Evolutionary conservation across 2,113 vertebrate genomes (phyloP), one percentile per base, ranked within the genome.

Genomic region (Chloropsis hardwickii): DNA sequence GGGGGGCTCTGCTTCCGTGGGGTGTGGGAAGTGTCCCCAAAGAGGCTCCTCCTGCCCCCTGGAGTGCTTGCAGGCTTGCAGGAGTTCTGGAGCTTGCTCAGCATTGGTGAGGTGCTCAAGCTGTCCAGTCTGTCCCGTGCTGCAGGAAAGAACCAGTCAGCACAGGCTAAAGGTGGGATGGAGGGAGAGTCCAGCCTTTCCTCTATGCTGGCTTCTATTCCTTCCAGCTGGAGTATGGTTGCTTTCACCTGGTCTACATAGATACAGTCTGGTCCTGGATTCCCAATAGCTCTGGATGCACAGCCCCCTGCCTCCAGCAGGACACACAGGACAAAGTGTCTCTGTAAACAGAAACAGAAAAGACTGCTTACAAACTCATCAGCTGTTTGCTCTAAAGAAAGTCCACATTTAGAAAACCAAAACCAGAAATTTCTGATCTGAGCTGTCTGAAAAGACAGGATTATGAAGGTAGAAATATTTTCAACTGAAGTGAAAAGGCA

Each of bases 181-280:
- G 98, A 96, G 4, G 98, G 98, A 31, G 98, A 95, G 6, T 96
- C 97, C 18, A 99, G 97, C 18, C 96, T 98, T 54, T 99, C 98
- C 70, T 99, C 98, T 10, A 99, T 98, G 69, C 96, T 98, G 2
- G 95, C 88, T 13, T 98, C 98, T 67, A 99, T 67, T 88, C 96
- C 98, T 96, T 99, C 98, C 95, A 99, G 93, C 73, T 99, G 99
- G 62, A 99, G 98, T 48, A 99, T 97, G 7, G 99, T 98, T 69
- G 99, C 98, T 97, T 99, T 99, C 67, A 98, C 98, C 94, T 99
- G 99, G 94, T 99, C 99, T 21, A 99, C 98, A 8, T 99, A 99
- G 40, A 99, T 97, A 53, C 98, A 99, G 58, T 99, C 99, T 1
- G 99, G 99, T 65, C 99, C 99, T 19, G 99, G 98, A 91, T 98